Evolutionary conservation across 1,140 invertebrate species (phyloP), one percentile per base, ranked within the genome.

Genomic region (Euborellia annulipes): DNA sequence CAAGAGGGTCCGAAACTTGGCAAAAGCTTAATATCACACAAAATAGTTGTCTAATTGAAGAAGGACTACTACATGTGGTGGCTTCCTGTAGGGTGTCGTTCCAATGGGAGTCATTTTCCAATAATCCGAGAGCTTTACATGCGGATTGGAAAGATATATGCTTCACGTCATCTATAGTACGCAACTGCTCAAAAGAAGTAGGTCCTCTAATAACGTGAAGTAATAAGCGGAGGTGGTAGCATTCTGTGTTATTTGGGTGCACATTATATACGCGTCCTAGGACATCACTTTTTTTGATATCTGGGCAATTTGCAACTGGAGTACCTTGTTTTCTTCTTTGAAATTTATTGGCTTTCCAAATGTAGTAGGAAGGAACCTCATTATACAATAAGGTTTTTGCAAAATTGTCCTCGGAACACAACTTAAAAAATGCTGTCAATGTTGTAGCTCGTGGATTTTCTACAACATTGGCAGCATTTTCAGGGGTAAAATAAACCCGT

Each of bases 201-300:
- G 49, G 50, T 9, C 54, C 55, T 32, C 43, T 45, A 11, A 60
- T 50, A 48, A 58, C 50, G 22, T 46, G 37, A 17, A 63, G 45
- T 14, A 63, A 51, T 43, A 70, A 48, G 20, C 62, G 59, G 45
- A 69, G 57, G 59, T 61, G 65, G 47, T 56, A 70, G 47, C 65
- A 67, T 54, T 68, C 60, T 43, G 55, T 48, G 34, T 65, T 55
- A 1, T 52, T 67, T 30, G 62, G 54, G 53, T 63, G 57, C 7
- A 64, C 50, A n/a, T 55, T 59, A 44, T 61, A 63, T 2, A 64
- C 17, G 41, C 57, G 38, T 8, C 56, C 57, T 32, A 63, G 41
- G 20, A 48, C 37, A 36, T 52, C 41, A 32, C 36, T 43, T 20
- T 37, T 37, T 49, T 48, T 17, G 21, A 61, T 48, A 54, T 53